Evolutionary conservation across 64 coral and sea anemone genomes (phyloP).

Genomic region (Montipora cactus): DNA sequence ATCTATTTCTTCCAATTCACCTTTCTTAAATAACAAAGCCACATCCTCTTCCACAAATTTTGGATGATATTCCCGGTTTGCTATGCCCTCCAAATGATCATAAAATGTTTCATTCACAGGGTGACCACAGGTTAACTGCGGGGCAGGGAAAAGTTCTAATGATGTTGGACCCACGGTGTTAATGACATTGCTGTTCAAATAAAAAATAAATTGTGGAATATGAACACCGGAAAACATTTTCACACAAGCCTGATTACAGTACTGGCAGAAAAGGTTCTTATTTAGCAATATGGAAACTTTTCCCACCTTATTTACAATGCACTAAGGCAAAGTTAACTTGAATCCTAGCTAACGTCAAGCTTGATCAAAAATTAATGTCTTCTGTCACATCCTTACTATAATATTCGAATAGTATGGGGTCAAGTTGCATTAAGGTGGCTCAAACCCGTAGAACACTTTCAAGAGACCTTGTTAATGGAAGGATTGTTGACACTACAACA

Average conservation of each 20-base stretch:
- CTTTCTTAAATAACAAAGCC: slow-evolving; percentile 97
- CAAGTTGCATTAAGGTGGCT: too few species aligned
- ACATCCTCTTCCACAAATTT: slow-evolving; percentile 94
- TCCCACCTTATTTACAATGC: too few species aligned
- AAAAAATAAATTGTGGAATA: not conserved
- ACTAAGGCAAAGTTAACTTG: too few species aligned
- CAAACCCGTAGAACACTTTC: too few species aligned
- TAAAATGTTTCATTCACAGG: slow-evolving; percentile 95
- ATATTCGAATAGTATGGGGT: too few species aligned
- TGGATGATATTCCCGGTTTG: slow-evolving; percentile 71
- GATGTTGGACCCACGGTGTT: slow-evolving; percentile 77
- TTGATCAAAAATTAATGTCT: too few species aligned
- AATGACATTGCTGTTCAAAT: slow-evolving; percentile 34
- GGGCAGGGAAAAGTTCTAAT: slow-evolving; percentile 84
- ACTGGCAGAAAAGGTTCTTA: too few species aligned
- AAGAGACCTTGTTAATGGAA: too few species aligned
- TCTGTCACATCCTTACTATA: too few species aligned
- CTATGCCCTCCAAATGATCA: slow-evolving; percentile 91
- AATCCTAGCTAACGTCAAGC: too few species aligned
- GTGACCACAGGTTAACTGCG: slow-evolving; percentile 86
- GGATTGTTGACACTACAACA: too few species aligned
- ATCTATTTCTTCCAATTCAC: slow-evolving; percentile 90
- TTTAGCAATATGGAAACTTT: too few species aligned
- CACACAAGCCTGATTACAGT: not conserved
- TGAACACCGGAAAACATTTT: not conserved